Evolutionary conservation across 2,797 vertebrate species (phyloP), one percentile per base, ranked within the genome.

Genomic region (Myotis findleyi): DNA sequence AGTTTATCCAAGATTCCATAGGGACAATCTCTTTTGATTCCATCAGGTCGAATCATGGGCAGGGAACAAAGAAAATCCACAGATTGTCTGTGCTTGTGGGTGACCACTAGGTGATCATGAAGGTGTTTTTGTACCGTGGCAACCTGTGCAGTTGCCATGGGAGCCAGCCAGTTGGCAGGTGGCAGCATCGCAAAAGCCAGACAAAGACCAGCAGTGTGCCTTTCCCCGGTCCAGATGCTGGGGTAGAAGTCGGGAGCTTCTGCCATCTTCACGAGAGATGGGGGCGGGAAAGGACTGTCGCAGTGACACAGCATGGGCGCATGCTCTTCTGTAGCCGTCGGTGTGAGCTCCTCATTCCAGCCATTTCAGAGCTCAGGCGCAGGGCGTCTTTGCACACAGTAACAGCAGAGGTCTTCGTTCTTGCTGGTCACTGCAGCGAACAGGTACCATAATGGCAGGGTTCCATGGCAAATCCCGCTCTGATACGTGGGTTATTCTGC

Each of bases 191-290:
- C 36, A 17, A 69, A 83, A 76, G 36, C 44, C 27, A 30, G 90
- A 20, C 30, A 71, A 47, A 66, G 16, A n/a, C 3, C 1, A 21
- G 10, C 57, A 87, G 7, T 13, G 21, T 64, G 44, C 0, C 84
- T 93, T 49, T 59, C 53, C 36, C 82, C 5, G 85, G 66, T 38
- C 21, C 18, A 86, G 21, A 76, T 38, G 12, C 62, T 66, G 79
- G 38, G 21, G 82, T 90, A 95, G 33, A 23, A 93, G 64, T 49
- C 27, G 83, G 83, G 33, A 36, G 14, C 64, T 86, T 84, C 76
- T 66, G 7, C 25, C 41, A 41, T 69, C 25, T 87, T 89, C 38
- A 36, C 77, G 53, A 87, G 87, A 77, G 51, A 59, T 90, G 64
- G 59, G 51, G 55, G 69, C 64, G 59, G 51, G 16, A 75, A 82